Evolutionary conservation across 1,140 invertebrate species (phyloP).

Genomic region (Archegozetes longisetosus): DNA sequence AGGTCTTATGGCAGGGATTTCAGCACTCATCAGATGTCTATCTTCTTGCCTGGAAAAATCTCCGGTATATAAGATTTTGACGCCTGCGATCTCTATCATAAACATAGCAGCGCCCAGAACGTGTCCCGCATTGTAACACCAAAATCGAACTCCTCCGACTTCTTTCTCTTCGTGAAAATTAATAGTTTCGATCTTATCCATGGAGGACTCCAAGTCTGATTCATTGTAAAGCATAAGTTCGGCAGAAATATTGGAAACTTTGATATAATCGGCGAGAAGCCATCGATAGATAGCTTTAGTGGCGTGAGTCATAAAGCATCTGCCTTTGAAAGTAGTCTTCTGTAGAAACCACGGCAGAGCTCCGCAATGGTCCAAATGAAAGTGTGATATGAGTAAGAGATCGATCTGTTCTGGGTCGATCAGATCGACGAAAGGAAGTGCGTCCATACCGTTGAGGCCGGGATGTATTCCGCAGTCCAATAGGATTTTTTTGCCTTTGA

Average conservation of each 20-base stretch:
- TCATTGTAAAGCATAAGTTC: conserved; percentile 97
- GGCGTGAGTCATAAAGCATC: conserved; percentile 99
- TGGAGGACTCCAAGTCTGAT: conserved; percentile 85
- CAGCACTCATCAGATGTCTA: conserved; percentile 95
- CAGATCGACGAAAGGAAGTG: conserved; percentile 90
- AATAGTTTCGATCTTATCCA: conserved; percentile 97
- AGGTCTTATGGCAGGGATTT: conserved; percentile 86
- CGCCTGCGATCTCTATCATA: conserved; percentile 98
- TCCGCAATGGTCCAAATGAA: conserved; percentile 96
- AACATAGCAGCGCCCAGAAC: conserved; percentile 99
- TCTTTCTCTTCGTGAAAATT: conserved; percentile 98
- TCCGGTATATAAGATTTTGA: conserved; percentile 91
- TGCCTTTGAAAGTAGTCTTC: conserved; percentile 92
- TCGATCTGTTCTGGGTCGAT: conserved; percentile 97
- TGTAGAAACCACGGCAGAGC: conserved; percentile 94
- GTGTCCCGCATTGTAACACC: conserved; percentile 97
- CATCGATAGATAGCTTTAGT: conserved; percentile 99
- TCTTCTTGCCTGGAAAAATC: conserved; percentile 98
- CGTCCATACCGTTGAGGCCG: conserved; percentile 75
- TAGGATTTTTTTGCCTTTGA: conserved; percentile 95
- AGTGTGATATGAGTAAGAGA: conserved; percentile 88
- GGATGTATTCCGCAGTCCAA: conserved; percentile 98
- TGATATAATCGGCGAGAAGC: conserved; percentile 97
- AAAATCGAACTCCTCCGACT: conserved; percentile 71
- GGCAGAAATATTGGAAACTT: conserved; percentile 94